Conservation (phyloP, 2,888 invertebrate species). For the Pterostichus madidus region DNA sequence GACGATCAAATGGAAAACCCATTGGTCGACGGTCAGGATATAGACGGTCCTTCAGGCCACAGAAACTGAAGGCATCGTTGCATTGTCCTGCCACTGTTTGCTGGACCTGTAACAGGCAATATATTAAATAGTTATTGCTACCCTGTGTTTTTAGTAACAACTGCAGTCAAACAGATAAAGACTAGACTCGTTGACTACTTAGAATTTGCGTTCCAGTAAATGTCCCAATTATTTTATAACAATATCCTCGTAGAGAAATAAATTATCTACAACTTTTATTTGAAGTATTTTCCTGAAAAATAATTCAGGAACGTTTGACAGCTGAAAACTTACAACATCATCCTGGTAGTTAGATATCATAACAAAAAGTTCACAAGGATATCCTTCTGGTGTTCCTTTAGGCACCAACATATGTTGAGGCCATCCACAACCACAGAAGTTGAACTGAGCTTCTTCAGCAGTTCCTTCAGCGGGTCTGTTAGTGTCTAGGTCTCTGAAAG, state of each 20-base stretch:
- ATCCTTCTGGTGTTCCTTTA: constrained; percentile 84
- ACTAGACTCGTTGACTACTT: too few relatives aligned
- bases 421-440: constrained; percentile 95
- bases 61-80: constrained; percentile 86
- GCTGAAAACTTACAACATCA: constrained; percentile 82
- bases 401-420: constrained; percentile 90
- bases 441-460: constrained; percentile 80
- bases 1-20: constrained; percentile 89
- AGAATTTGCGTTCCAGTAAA: too few relatives aligned
- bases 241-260: too few relatives aligned
- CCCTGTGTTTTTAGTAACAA: too few relatives aligned
- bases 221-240: too few relatives aligned
- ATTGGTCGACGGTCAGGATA: constrained; percentile 89
- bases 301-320: too few relatives aligned
- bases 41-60: constrained; percentile 85
- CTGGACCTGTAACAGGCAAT: constrained; percentile 75
- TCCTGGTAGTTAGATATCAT: constrained; percentile 88
- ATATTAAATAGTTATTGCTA: too few relatives aligned
- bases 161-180: too few relatives aligned
- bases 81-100: constrained; percentile 78
- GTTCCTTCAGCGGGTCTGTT: constrained; percentile 81
- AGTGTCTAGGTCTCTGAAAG: constrained; percentile 85
- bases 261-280: too few relatives aligned
- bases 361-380: constrained; percentile 84
- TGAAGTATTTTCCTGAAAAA: too few relatives aligned